A percentile compares a stretch with the other conserved stretches of the same genome.
phyloP scores from a whole-genome alignment of 2,797 vertebrate species.

The Scolopax rusticola region DNA sequence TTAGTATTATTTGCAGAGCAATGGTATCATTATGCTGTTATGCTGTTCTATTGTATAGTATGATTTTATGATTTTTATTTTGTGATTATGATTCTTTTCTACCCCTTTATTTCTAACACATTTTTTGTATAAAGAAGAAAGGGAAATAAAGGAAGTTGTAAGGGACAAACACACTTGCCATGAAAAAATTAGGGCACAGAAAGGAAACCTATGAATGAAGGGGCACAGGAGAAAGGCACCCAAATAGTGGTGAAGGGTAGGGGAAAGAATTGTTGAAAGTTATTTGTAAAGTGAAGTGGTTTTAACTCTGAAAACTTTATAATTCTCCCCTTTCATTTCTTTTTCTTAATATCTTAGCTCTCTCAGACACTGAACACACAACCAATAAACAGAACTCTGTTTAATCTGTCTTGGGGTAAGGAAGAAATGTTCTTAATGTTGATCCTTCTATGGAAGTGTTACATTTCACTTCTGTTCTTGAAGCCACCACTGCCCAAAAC shows the following conservation, averaged over 20 bases:
- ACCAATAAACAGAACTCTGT: background rate
- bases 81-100: background rate
- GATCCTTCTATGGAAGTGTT: background rate
- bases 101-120: background rate
- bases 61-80: background rate
- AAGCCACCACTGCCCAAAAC: background rate
- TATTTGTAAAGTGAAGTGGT: background rate
- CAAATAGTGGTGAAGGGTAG: background rate
- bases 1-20: background rate
- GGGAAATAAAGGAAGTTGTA: background rate
- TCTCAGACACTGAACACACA: background rate
- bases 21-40: background rate
- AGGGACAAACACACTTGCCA: background rate
- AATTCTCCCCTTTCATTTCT: background rate
- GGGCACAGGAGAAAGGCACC: background rate
- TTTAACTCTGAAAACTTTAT: background rate
- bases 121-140: background rate
- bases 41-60: background rate
- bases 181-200: background rate
- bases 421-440: background rate
- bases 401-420: background rate
- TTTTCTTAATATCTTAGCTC: background rate
- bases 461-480: background rate
- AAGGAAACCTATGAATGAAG: background rate
- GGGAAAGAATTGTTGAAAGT: background rate